These are phyloP conservation scores for Sthenelais limicola DNA, from an alignment of 2,888 invertebrate species.

Conservation along the genomic window DNA sequence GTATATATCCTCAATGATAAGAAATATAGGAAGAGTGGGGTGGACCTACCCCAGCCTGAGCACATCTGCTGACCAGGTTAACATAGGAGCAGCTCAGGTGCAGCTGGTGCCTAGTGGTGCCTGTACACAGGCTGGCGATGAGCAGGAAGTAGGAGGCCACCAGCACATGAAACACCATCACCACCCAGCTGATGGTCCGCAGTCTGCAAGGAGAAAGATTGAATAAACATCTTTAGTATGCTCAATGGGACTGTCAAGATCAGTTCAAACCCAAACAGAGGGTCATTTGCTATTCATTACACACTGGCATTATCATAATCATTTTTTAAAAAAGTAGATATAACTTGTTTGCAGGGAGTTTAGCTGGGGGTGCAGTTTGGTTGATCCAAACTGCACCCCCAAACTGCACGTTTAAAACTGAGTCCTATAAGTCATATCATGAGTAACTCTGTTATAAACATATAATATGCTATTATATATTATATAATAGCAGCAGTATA, in stretches of 20 bases:
- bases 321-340: background rate
- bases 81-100: background rate
- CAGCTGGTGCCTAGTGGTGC: conserved; percentile 33
- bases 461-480: too few species aligned
- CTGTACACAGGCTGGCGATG: conserved; percentile 39
- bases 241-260: background rate
- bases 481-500: too few species aligned
- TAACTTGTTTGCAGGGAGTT: background rate
- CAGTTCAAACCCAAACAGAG: background rate
- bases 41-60: conserved; percentile 34
- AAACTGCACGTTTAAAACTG: too few species aligned
- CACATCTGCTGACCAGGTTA: conserved; percentile 30
- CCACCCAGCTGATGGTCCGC: conserved; percentile 18
- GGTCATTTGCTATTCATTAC: too few species aligned
- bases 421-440: too few species aligned
- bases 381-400: background rate
- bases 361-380: background rate
- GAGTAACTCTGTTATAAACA: too few species aligned
- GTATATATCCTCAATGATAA: too few species aligned
- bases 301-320: background rate
- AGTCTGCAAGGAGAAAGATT: background rate
- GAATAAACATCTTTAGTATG: background rate
- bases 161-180: conserved; percentile 37
- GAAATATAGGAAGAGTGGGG: too few species aligned
- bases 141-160: conserved; percentile 39